Conservation (phyloP, 1,140 invertebrate genomes). For the Drosophila sproati region DNA sequence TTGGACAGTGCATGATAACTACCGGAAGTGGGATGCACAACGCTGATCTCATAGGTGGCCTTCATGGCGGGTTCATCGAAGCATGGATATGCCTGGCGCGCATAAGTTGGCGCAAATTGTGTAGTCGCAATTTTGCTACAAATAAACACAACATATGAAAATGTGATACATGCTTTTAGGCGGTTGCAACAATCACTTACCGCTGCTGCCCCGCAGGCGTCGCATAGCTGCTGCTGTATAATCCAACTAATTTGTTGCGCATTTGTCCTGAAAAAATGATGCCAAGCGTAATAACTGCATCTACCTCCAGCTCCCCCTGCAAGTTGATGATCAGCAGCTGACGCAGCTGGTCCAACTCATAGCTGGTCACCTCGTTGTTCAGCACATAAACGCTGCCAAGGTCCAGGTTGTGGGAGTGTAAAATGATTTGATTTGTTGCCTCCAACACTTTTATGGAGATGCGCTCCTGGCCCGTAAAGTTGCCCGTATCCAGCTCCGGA, state of each 20-base stretch:
- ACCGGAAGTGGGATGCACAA: conserved; percentile 88
- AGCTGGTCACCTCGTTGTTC: conserved; percentile 38
- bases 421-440: conserved; percentile 87
- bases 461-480: conserved; percentile 89
- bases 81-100: conserved; percentile 96
- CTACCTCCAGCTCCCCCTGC: conserved; percentile 33
- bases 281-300: conserved; percentile 46
- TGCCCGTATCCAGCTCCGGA: conserved; percentile 89
- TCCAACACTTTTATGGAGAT: conserved; percentile 87
- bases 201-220: conserved; percentile 65
- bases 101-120: conserved; percentile 97
- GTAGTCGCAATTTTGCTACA: conserved; percentile 92
- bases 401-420: conserved; percentile 88
- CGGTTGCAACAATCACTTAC: conserved; percentile 57
- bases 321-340: conserved; percentile 71
- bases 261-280: conserved; percentile 84
- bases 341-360: conserved; percentile 54
- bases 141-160: background rate
- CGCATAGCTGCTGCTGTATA: conserved; percentile 85
- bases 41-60: conserved; percentile 91
- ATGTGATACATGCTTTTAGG: conserved; percentile 49
- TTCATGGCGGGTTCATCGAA: conserved; percentile 98
- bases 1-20: conserved; percentile 92
- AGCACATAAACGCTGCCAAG: conserved; percentile 61
- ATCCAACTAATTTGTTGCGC: conserved; percentile 84